Base-by-base conservation (phyloP, 1,140 invertebrate genomes). In the Maniola jurtina region DNA sequence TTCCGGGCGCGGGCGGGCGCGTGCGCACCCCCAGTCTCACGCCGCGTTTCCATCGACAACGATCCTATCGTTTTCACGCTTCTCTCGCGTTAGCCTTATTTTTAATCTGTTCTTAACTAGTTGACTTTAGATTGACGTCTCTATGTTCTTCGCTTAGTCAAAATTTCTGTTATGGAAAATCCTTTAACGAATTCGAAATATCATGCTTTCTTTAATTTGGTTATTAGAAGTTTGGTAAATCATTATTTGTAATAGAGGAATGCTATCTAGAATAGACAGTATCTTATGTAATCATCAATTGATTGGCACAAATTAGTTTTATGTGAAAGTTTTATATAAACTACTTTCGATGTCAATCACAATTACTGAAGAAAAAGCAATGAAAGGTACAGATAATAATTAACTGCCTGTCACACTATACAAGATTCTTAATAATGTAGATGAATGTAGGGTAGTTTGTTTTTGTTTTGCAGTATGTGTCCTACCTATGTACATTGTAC, bases 1-100 rank as follows among this genome's bases (percentile, higher is more conserved):
- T 89, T 90, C 80, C 81, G 79, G 83, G 84, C 79, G 84, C 79
- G 79, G 77, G 77, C 77, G 83, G 79, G 81, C 84, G 84, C 83
- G 72, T 69, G 80, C 80, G 85, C 85, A 76, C 61, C 58, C 68
- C 79, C 84, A 88, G 86, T 88, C 73, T 63, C 61, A 63, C 81
- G 84, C 78, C 81, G 84, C 80, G 84, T 57, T 66, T 68, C 60
- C 74, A 71, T 68, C 72, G 69, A 71, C 64, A 71, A 59, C 52
- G 67, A 64, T 52, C 64, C 52, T 71, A 66, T 73, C 71, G 52
- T 36, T 65, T 66, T 66, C 59, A 64, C 69, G 69, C 60, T 64
- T 60, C 33, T 54, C 42, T 45, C 50, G 61, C 66, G 63, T 66
- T 70, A 63, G 63, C 56, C 60, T 57, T 68, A 61, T 60, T 66